Evolutionary conservation across 2,888 invertebrate genomes (phyloP), one percentile per base, ranked within the genome.

Genomic region (Andrena haemorrhoa): DNA sequence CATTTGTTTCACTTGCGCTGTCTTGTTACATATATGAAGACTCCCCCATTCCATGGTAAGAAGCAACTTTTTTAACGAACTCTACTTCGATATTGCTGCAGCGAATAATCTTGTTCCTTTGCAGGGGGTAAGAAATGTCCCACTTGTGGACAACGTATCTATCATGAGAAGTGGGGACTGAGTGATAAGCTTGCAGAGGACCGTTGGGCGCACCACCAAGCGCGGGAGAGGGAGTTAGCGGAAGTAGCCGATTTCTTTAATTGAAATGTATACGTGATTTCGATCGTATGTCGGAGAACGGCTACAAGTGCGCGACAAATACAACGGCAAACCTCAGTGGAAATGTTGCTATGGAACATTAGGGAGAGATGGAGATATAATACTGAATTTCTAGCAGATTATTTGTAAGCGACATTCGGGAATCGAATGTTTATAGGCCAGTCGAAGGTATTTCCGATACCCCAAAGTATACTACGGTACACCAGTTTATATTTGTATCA

Each of bases 191-290:
- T 97, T 47, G 96, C 96, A 0, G 97, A 97, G 93, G 95, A 96
- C 65, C 95, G 97, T 65, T 97, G 97, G 97, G 97, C 97, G 1
- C 97, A 97, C 90, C 96, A 97, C 90, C 96, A 97, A 92, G 97
- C 97, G 2, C 95, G 96, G 74, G 95, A 96, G 87, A 94, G 97
- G 81, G 97, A 97, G 91, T 94, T 97, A 23, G 96, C 96, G 63
- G 97, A 97, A 94, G 97, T 97, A 8, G 95, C 96, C 1, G 97
- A 97, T 89, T 97, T 97, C 93, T 95, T 96, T 84, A 94, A 95
- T 88, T 96, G 77, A 83, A 69, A 72, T 65, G 16, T 56, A 26
- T 5, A 47, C 41, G 76, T 65, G 31, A 12, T 33, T 69, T 8
- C 29, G 58, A 47, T 65, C 20, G 20, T 66, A 41, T 49, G 23